A percentile compares a stretch with the other conserved stretches of the same genome.
phyloP scores from a whole-genome alignment of 2,113 vertebrate genomes.

The Ornithorhynchus anatinus region DNA sequence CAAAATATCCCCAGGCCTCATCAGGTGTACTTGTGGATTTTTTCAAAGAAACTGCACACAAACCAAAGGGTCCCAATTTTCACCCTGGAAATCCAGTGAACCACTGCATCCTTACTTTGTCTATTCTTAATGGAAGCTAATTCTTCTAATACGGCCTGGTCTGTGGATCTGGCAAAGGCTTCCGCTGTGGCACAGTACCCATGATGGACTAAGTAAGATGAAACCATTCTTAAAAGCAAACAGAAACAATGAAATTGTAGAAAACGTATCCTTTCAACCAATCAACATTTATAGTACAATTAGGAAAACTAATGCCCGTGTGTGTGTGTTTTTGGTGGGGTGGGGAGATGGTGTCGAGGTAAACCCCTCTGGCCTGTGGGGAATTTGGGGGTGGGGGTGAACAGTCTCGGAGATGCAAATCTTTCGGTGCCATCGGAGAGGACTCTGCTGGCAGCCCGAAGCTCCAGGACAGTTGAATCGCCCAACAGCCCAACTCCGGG shows the following conservation, averaged over 20 bases:
- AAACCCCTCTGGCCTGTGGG: no score
- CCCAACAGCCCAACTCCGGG: no score
- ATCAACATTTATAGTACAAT: background rate
- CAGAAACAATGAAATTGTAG: slow-evolving; percentile 31
- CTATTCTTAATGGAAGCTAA: slow-evolving; percentile 98
- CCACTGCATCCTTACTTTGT: slow-evolving; percentile 86
- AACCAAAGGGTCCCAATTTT: background rate
- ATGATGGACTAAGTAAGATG: slow-evolving; percentile 97
- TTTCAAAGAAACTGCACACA: background rate
- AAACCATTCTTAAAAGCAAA: slow-evolving; percentile 89
- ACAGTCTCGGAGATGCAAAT: background rate
- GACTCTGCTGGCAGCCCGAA: no score
- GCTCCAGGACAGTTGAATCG: no score
- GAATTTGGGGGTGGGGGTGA: fast-evolving
- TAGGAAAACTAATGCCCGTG: background rate
- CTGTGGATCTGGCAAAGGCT: slow-evolving; percentile 97
- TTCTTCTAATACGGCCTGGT: slow-evolving; percentile 98
- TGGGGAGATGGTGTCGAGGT: no score
- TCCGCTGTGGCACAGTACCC: slow-evolving; percentile 98
- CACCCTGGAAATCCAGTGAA: slow-evolving; percentile 15
- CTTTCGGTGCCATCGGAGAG: no score
- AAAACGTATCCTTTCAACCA: background rate
- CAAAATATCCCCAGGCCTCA: no score
- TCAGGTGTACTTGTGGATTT: no score
- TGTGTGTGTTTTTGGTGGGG: no score